These are phyloP conservation scores for Drosophila siamana DNA, from an alignment of 2,888 invertebrate genomes.

Conservation along the genomic window DNA sequence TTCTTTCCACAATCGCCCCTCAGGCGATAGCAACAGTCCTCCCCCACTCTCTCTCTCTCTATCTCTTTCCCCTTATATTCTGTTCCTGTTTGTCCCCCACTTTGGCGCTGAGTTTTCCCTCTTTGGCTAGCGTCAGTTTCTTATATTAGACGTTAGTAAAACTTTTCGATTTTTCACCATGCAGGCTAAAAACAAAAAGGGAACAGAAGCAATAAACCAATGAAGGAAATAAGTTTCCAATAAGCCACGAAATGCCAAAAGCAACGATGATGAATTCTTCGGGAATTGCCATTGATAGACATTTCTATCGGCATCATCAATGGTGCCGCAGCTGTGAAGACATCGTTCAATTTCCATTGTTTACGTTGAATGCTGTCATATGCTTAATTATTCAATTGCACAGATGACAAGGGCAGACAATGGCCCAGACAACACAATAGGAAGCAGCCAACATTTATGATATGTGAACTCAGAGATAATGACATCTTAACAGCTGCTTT, in stretches of 20 bases:
- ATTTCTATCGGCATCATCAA: neutral
- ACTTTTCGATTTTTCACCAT: conserved; percentile 71
- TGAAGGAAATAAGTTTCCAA: conserved; percentile 64
- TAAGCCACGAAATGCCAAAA: conserved; percentile 55
- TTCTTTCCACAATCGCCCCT: conserved; percentile 2
- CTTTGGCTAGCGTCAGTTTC: conserved; percentile 29
- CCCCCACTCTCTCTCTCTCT: neutral
- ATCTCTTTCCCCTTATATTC: neutral
- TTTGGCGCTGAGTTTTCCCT: conserved; percentile 7
- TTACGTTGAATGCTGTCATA: conserved; percentile 9
- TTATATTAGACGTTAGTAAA: conserved; percentile 64
- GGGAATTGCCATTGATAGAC: conserved; percentile 14
- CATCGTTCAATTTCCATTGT: conserved; percentile 2
- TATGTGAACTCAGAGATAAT: neutral
- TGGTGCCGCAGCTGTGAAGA: neutral
- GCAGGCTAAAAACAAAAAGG: conserved; percentile 31
- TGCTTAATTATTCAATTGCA: conserved; percentile 51
- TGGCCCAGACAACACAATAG: neutral
- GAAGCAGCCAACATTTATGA: neutral
- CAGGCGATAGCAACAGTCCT: neutral
- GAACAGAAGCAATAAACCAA: conserved; percentile 19
- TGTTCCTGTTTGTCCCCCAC: neutral
- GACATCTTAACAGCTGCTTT: neutral
- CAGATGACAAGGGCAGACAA: conserved; percentile 32
- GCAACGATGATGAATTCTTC: conserved; percentile 30